Conservation (phyloP, 2,113 vertebrate species). For the Ramphastos sulfuratus region DNA sequence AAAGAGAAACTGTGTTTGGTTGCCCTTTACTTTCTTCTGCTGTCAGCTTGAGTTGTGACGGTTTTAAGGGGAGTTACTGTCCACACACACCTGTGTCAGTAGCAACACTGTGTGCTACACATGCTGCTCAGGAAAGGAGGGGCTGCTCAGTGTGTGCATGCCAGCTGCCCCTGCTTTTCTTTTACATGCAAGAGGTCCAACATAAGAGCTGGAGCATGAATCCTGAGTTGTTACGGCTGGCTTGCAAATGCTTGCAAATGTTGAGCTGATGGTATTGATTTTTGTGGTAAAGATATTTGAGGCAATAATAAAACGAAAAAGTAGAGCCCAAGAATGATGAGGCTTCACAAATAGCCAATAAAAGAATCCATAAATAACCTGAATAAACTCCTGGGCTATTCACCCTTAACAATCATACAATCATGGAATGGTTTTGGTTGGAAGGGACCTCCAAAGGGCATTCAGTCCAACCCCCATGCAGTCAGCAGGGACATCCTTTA, state of each 20-base stretch:
- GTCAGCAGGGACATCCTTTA: too few species aligned
- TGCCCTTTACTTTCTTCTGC: not conserved
- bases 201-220: not conserved
- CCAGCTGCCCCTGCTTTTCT: not conserved
- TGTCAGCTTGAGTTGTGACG: not conserved
- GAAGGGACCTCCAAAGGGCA: too few species aligned
- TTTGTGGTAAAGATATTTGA: conserved; percentile 30
- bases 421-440: too few species aligned
- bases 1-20: not conserved
- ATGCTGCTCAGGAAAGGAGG: not conserved
- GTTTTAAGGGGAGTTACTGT: not conserved
- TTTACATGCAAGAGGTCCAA: conserved; percentile 2
- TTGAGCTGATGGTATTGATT: conserved; percentile 37
- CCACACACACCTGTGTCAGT: rapidly evolving
- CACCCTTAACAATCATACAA: not conserved
- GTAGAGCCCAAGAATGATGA: conserved; percentile 24
- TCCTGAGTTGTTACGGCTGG: not conserved
- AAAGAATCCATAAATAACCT: conserved; percentile 18
- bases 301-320: conserved; percentile 44
- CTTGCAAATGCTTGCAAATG: conserved; percentile 11
- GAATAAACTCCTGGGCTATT: conserved; percentile 28
- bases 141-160: not conserved
- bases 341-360: conserved; percentile 27
- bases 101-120: not conserved
- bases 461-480: too few species aligned